These are phyloP conservation scores for Asobara japonica DNA, from an alignment of 1,140 invertebrate genomes.

Conservation along the genomic window DNA sequence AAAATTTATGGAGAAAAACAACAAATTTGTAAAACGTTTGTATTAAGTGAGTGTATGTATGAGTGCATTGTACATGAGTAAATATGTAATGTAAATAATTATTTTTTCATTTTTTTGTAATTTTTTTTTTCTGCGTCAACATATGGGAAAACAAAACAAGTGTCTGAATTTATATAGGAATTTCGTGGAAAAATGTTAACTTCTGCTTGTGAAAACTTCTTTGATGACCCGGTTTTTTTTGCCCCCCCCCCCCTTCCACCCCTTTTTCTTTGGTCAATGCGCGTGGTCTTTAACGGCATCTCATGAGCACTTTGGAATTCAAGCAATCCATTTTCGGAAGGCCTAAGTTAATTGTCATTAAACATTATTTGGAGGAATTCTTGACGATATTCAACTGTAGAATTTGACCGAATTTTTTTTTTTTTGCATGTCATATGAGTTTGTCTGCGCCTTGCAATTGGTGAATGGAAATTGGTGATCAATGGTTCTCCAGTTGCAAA, in stretches of 20 bases:
- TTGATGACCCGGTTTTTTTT: slow-evolving; percentile 1
- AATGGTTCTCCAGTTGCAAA: not conserved
- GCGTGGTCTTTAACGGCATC: not conserved
- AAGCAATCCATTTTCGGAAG: not conserved
- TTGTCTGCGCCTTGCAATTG: not conserved
- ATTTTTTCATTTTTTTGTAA: slow-evolving; percentile 7
- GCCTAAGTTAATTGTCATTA: no score
- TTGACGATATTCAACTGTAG: not conserved
- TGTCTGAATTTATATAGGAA: slow-evolving; percentile 16
- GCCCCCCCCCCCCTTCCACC: not conserved
- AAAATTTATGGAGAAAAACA: slow-evolving; percentile 27
- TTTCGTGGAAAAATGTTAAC: slow-evolving; percentile 6
- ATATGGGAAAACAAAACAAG: not conserved
- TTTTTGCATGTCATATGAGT: no score
- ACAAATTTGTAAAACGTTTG: slow-evolving; percentile 7
- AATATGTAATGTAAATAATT: slow-evolving; percentile 34
- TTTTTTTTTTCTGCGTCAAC: not conserved
- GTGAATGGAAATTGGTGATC: not conserved
- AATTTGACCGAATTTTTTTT: not conserved
- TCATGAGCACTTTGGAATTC: not conserved
- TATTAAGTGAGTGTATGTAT: slow-evolving; percentile 22
- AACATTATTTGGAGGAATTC: no score
- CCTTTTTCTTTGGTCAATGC: no score
- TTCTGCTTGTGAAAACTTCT: not conserved
- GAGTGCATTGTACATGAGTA: slow-evolving; percentile 25